phyloP scores from a whole-genome alignment of 2,797 vertebrate genomes.

The Periophthalmus magnuspinnatus region DNA sequence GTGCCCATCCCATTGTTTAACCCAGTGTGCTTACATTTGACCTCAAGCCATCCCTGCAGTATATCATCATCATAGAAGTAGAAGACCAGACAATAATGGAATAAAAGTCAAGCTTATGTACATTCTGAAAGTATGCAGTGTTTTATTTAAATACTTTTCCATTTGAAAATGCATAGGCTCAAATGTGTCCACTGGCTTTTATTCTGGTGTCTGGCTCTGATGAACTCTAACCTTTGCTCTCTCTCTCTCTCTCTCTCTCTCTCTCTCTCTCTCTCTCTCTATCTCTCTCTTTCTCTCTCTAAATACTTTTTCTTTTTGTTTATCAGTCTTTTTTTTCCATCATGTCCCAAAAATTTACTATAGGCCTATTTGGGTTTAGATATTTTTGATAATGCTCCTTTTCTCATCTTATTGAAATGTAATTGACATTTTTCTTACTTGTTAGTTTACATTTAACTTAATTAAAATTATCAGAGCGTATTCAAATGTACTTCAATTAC shows the following conservation, averaged over 20 bases:
- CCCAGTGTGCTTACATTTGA: slow-evolving; percentile 12
- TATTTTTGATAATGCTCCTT: not conserved
- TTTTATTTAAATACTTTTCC: too few relatives aligned
- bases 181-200: not conserved
- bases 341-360: not conserved
- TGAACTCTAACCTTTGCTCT: not conserved
- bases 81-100: not conserved
- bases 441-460: not conserved
- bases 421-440: not conserved
- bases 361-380: not conserved
- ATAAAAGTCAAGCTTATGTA: not conserved
- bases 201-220: not conserved
- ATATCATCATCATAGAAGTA: not conserved
- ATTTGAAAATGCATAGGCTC: too few relatives aligned
- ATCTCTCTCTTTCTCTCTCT: not conserved
- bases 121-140: too few relatives aligned
- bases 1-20: slow-evolving; percentile 31
- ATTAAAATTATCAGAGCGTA: too few relatives aligned
- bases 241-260: not conserved
- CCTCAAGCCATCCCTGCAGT: not conserved
- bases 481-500: too few relatives aligned
- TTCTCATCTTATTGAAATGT: not conserved
- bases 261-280: not conserved
- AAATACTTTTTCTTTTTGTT: not conserved
- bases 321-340: not conserved